phyloP scores from a whole-genome alignment of 2,113 vertebrate genomes.

The Oryzias melastigma region DNA sequence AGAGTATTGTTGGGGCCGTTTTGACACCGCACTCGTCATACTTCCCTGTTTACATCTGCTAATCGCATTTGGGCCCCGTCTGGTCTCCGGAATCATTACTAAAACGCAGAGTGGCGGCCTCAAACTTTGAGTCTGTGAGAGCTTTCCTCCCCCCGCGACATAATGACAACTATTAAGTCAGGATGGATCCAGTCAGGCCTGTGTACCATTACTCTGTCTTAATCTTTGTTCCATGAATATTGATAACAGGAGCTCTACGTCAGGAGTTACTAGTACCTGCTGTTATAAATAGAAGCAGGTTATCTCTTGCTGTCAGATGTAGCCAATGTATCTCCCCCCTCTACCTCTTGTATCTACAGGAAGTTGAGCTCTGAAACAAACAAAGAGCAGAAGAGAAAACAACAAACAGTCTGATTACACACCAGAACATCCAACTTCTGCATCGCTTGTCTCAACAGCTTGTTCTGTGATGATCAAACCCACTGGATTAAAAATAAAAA shows the following conservation, averaged over 20 bases:
- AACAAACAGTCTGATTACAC: constrained; percentile 52
- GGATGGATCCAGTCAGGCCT: constrained; percentile 66
- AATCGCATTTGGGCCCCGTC: constrained; percentile 76
- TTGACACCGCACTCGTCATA: constrained; percentile 44
- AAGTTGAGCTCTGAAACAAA: constrained; percentile 57
- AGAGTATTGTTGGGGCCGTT: constrained; percentile 39
- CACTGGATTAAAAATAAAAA: constrained; percentile 2
- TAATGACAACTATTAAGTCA: constrained; percentile 78
- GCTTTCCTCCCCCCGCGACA: constrained; percentile 61
- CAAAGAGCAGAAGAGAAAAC: constrained; percentile 50
- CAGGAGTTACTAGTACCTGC: constrained; percentile 77
- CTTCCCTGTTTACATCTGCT: constrained; percentile 61
- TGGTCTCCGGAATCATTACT: constrained; percentile 79
- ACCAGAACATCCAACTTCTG: constrained; percentile 27
- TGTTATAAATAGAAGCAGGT: constrained; percentile 78
- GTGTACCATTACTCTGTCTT: constrained; percentile 75
- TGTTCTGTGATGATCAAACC: constrained; percentile 3
- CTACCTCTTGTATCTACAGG: constrained; percentile 60
- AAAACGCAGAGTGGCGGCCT: constrained; percentile 69
- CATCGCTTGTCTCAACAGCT: neutral
- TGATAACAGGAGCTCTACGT: constrained; percentile 76
- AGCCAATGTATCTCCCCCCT: constrained; percentile 26
- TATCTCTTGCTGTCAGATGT: constrained; percentile 67
- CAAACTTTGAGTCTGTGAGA: constrained; percentile 75
- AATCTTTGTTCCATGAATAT: constrained; percentile 80